Evolutionary conservation across 2,888 invertebrate genomes (phyloP).

Genomic region (Agriopis aurantiaria): DNA sequence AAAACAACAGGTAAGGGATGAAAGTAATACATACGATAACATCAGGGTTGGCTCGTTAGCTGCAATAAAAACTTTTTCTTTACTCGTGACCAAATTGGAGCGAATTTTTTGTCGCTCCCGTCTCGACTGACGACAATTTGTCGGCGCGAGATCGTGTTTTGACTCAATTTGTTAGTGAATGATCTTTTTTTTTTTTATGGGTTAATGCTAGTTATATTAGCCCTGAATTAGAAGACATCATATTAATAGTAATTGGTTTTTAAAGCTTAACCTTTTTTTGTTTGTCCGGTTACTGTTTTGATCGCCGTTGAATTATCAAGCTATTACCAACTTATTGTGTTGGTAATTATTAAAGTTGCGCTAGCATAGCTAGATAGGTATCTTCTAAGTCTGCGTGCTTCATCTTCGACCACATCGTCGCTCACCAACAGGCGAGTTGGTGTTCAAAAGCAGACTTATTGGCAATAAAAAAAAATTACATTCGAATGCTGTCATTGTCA

Average conservation of each 20-base stretch:
- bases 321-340: too few species aligned
- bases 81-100: slow-evolving; percentile 60
- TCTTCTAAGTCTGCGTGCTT: too few species aligned
- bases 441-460: too few species aligned
- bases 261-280: too few species aligned
- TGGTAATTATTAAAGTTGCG: too few species aligned
- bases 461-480: too few species aligned
- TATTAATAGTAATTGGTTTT: background rate
- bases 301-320: too few species aligned
- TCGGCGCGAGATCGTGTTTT: slow-evolving; percentile 65
- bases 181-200: slow-evolving; percentile 39
- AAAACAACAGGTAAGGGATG: slow-evolving; percentile 78
- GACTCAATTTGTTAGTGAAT: slow-evolving; percentile 43
- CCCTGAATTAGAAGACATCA: background rate
- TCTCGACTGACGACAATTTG: slow-evolving; percentile 78
- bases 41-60: slow-evolving; percentile 79
- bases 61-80: slow-evolving; percentile 79
- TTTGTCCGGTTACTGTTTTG: too few species aligned
- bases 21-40: slow-evolving; percentile 82
- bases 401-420: too few species aligned
- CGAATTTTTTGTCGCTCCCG: slow-evolving; percentile 79
- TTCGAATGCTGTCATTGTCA: too few species aligned
- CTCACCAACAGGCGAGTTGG: too few species aligned
- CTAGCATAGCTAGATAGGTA: too few species aligned
- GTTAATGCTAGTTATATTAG: slow-evolving; percentile 6